A percentile compares a stretch with the other conserved stretches of the same genome.
Evolutionary conservation across 2,888 invertebrate species (phyloP).

Genomic region (Eristalis pertinax): DNA sequence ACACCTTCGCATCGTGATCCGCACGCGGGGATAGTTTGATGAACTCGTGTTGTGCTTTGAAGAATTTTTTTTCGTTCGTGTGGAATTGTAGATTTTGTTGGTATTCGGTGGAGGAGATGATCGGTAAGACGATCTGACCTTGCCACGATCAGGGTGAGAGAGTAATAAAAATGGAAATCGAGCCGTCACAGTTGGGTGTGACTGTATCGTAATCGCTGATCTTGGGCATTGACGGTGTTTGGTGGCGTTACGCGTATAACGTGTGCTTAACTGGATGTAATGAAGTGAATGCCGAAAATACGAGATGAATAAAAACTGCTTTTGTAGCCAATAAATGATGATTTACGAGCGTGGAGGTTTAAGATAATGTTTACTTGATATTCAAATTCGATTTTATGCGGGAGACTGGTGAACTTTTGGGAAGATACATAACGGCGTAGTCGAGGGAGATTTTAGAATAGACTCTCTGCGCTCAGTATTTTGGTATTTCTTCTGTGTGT

Average conservation of each 20-base stretch:
- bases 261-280: background rate
- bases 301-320: slow-evolving; percentile 9
- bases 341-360: slow-evolving; percentile 2
- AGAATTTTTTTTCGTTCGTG: background rate
- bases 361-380: background rate
- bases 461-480: too few species aligned
- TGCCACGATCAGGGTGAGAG: slow-evolving; percentile 27
- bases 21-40: slow-evolving; percentile 50
- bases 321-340: slow-evolving; percentile 24
- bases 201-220: slow-evolving; percentile 3
- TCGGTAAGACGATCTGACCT: slow-evolving; percentile 50
- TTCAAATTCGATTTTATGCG: background rate
- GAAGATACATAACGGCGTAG: too few species aligned
- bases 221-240: background rate
- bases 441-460: too few species aligned
- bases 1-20: slow-evolving; percentile 19
- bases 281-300: slow-evolving; percentile 22
- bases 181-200: slow-evolving; percentile 31
- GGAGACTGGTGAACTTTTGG: background rate
- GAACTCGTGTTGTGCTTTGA: slow-evolving; percentile 43
- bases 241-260: background rate
- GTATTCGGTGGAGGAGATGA: slow-evolving; percentile 17
- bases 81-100: background rate
- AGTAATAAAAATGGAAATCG: slow-evolving; percentile 40
- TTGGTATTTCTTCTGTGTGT: too few species aligned